Base-by-base conservation (phyloP, 2,888 invertebrate genomes). In the Drosophila cracens region DNA sequence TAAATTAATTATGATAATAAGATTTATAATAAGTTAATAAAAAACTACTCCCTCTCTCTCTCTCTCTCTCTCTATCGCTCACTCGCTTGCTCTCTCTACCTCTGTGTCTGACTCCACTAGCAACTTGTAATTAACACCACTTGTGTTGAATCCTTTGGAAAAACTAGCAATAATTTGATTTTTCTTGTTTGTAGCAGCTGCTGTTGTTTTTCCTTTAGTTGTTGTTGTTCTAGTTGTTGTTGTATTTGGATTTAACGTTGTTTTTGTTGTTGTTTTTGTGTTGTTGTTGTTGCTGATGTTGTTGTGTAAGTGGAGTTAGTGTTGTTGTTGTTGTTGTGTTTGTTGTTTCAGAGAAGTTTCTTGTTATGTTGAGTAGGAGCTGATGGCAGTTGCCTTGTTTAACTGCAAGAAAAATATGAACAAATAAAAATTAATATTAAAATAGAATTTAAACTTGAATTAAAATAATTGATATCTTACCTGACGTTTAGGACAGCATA, bases 401-500 rank as follows among this genome's bases (percentile, higher is more conserved):
- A 90, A 91, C 93, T 92, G 81, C 8, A 82, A 81, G 18, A 33
- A 38, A n/a, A 21, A 34, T 8, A 10, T 4, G 4, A 18, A 36
- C 18, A 10, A 11, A 29, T 38, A 48, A 2, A n/a, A 21, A 11
- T 4, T 31, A 10, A 25, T 16, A 16, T 8, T 46, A 16, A 46
- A 7, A 46, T 16, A 11, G 8, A 27, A 13, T 53, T 33, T 11
- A 8, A 21, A 16, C 2, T 5, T 8, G 1, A 7, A 11, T 27
- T 31, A 21, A 21, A 10, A 0, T 16, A 13, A 1, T 2, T 1
- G 8, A 16, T 46, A 58, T 76, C 84, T 76, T 74, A 93, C 93
- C 92, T 92, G 92, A 84, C 90, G 87, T 90, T 93, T 90, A 91
- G 90, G 87, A 91, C 90, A 93, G 91, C 91, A 90, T 86, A 87